A percentile compares a stretch with the other conserved stretches of the same genome.
Evolutionary conservation across 2,888 invertebrate genomes (phyloP).

Genomic region (Cephus nigrinus): DNA sequence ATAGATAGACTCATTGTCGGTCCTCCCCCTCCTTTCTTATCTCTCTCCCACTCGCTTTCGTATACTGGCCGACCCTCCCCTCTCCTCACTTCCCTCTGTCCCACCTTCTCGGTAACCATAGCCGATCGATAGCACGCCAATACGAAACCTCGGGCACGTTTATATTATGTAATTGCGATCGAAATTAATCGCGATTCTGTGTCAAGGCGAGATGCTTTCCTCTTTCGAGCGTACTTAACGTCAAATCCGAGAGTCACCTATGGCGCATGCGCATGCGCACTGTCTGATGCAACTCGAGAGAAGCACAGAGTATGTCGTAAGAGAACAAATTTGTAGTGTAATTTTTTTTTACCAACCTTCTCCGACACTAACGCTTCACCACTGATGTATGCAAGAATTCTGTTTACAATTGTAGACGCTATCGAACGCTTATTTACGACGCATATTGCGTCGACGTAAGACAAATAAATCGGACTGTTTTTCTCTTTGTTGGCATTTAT

Average conservation of each 20-base stretch:
- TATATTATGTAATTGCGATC: slow-evolving; percentile 31
- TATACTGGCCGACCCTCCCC: neutral
- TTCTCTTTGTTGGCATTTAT: neutral
- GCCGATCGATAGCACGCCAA: slow-evolving; percentile 12
- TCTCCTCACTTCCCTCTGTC: neutral
- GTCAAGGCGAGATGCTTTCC: slow-evolving; percentile 29
- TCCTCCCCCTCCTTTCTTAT: neutral
- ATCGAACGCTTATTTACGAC: neutral
- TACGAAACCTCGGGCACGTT: slow-evolving; percentile 38
- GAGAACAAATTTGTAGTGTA: slow-evolving; percentile 1
- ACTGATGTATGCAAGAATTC: neutral
- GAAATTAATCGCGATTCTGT: slow-evolving; percentile 31
- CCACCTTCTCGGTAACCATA: neutral
- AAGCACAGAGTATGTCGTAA: neutral
- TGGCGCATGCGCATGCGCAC: neutral
- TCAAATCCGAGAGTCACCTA: neutral
- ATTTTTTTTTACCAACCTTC: neutral
- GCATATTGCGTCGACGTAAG: neutral
- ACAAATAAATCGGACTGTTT: neutral
- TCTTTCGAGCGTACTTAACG: slow-evolving; percentile 6
- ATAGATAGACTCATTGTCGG: neutral
- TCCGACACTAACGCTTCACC: neutral
- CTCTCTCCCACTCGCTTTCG: neutral
- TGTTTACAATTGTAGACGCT: neutral
- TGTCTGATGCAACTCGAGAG: neutral